These are phyloP conservation scores for Xerus rutilus DNA, from an alignment of 2,797 vertebrate species.

Conservation along the genomic window DNA sequence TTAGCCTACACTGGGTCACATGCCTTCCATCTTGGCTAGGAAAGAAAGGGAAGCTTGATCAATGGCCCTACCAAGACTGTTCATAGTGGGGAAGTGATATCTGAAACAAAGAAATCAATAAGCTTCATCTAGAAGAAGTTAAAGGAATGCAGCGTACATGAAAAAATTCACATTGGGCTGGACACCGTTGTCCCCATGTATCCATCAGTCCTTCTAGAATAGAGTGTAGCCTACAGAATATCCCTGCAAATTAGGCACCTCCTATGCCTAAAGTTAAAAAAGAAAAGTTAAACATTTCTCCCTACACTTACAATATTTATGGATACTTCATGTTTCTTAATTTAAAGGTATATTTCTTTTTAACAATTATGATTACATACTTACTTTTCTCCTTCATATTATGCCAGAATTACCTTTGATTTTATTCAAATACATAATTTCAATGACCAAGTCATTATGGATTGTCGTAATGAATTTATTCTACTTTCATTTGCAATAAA, in stretches of 20 bases:
- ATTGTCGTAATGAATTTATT: conserved; percentile 13
- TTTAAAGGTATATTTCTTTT: conserved; percentile 14
- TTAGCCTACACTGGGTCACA: neutral
- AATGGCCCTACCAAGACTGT: neutral
- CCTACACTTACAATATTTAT: neutral
- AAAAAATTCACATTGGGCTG: neutral
- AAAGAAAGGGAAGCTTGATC: conserved; percentile 28
- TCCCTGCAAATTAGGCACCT: neutral
- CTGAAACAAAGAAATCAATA: conserved; percentile 13
- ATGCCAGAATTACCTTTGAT: neutral
- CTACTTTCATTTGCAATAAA: neutral
- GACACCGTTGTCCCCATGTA: neutral
- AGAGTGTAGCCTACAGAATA: neutral
- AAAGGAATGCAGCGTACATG: neutral
- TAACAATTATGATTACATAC: neutral
- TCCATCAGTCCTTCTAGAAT: neutral
- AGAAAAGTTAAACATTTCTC: neutral
- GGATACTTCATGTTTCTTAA: neutral
- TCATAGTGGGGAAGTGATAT: neutral
- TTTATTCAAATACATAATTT: conserved; percentile 8
- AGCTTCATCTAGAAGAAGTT: conserved; percentile 21
- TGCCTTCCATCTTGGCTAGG: neutral
- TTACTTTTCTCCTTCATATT: neutral
- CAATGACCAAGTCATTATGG: neutral
- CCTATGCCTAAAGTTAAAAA: neutral